Evolutionary conservation across 1,140 invertebrate species (phyloP), one percentile per base, ranked within the genome.

Genomic region (Atta colombica): DNA sequence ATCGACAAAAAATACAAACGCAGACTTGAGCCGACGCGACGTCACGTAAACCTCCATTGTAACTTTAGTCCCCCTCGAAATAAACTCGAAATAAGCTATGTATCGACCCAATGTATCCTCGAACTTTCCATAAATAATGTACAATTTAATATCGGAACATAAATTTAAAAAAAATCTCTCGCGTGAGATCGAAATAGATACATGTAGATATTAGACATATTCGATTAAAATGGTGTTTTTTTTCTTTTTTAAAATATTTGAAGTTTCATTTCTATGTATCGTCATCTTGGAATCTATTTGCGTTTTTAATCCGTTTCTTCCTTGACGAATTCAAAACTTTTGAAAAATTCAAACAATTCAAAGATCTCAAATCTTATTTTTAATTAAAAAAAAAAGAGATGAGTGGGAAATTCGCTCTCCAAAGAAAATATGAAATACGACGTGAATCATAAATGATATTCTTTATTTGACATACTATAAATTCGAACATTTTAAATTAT

Each of bases 21-120:
- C 4, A 8, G 16, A 66, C 14, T 28, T 10, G 10, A 14, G 31
- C 21, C 18, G 16, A 31, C 10, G 14, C 18, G 16, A 31, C 10
- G 14, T 51, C 31, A 49, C 21, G 45, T 60, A 58, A 71, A 81
- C 45, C 53, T 81, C 8, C 14, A 35, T n/a, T 45, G 6, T n/a
- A 28, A 71, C 51, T 71, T 78, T 68, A 58, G 31, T 65, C 35
- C 21, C 49, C 28, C 39, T 45, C 63, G 16, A 39, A 10, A 16
- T 16, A 45, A 45, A 45, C 39, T 71, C 51, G 35, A 81, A 81
- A 81, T 81, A 81, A 66, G 18, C 21, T 7, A 51, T n/a, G 39
- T 35, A 81, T 45, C 65, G 16, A n/a, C 35, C 63, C 0, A 31
- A 39, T 16, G 21, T 18, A 39, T 58, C 31, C 16, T 31, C 35